Evolutionary conservation across 37 sponge, comb jelly and placozoan species (phyloP).

Genomic region (Spongia lamella): DNA sequence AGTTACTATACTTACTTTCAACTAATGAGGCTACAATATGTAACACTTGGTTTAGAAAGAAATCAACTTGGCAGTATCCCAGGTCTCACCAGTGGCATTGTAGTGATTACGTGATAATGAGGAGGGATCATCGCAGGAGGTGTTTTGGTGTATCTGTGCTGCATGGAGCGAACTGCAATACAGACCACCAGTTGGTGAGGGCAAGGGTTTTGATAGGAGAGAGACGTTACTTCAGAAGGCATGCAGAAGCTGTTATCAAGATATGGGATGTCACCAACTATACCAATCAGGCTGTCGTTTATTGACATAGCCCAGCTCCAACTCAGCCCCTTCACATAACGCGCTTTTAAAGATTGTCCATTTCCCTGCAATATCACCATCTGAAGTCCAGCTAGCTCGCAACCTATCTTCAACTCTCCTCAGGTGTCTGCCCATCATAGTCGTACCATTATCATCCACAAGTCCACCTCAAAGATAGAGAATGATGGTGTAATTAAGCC

Average conservation of each 20-base stretch:
- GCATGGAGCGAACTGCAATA: slow-evolving; percentile 11
- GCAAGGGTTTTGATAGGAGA: neutral
- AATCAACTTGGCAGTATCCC: slow-evolving; percentile 51
- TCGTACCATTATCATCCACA: no score
- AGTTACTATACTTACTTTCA: slow-evolving; percentile 25
- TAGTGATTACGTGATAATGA: slow-evolving; percentile 44
- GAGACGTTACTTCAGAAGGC: neutral
- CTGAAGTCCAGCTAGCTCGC: no score
- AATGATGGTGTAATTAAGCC: neutral
- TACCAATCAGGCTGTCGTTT: neutral
- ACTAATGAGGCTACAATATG: slow-evolving; percentile 30
- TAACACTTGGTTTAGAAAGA: slow-evolving; percentile 48
- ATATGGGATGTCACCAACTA: neutral
- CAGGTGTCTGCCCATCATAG: no score
- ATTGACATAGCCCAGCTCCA: no score
- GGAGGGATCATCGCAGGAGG: slow-evolving; percentile 1
- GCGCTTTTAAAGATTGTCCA: no score
- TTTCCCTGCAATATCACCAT: no score
- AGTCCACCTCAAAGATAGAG: no score
- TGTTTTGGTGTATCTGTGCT: slow-evolving; percentile 30
- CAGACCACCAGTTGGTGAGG: slow-evolving; percentile 7
- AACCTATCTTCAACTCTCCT: neutral
- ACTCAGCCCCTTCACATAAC: no score
- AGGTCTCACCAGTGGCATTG: slow-evolving; percentile 36
- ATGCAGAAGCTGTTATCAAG: neutral